Percentiles rank a stretch among this genome's conserved stretches.
Conservation (phyloP, 1,140 invertebrate species). For the Battus philenor region DNA sequence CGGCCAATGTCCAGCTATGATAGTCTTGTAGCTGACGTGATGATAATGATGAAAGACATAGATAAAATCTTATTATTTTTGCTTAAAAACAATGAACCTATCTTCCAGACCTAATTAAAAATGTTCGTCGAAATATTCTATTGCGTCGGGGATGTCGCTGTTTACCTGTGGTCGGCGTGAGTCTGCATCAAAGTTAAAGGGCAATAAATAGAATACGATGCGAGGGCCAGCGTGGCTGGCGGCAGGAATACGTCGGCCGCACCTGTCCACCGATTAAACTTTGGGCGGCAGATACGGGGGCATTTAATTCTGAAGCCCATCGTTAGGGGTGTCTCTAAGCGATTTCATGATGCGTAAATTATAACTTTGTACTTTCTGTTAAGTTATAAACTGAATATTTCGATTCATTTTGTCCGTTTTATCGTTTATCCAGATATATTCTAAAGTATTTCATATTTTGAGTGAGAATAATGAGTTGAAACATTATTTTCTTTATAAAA, state of each 20-base stretch:
- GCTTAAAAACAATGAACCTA: not conserved
- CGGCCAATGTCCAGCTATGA: too few relatives aligned
- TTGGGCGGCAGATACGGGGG: slow-evolving; percentile 33
- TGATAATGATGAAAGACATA: too few relatives aligned
- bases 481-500: not conserved
- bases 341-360: not conserved
- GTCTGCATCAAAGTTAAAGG: slow-evolving; percentile 24
- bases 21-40: too few relatives aligned
- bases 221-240: slow-evolving; percentile 6
- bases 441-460: too few relatives aligned
- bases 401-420: slow-evolving; percentile 1
- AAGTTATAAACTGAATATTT: slow-evolving; percentile 1
- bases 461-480: not conserved
- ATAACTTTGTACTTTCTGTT: not conserved
- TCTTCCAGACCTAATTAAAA: slow-evolving; percentile 6
- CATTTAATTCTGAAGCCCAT: slow-evolving; percentile 44
- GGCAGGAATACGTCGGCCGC: slow-evolving; percentile 34
- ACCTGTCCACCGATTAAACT: slow-evolving; percentile 63
- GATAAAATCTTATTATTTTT: too few relatives aligned
- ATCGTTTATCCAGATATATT: too few relatives aligned
- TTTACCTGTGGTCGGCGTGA: slow-evolving; percentile 8
- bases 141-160: not conserved
- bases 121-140: slow-evolving; percentile 1
- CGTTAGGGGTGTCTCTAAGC: slow-evolving; percentile 26
- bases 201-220: slow-evolving; percentile 44